These are phyloP conservation scores for Eupsittula cactorum DNA, from an alignment of 2,113 vertebrate species.

Conservation along the genomic window DNA sequence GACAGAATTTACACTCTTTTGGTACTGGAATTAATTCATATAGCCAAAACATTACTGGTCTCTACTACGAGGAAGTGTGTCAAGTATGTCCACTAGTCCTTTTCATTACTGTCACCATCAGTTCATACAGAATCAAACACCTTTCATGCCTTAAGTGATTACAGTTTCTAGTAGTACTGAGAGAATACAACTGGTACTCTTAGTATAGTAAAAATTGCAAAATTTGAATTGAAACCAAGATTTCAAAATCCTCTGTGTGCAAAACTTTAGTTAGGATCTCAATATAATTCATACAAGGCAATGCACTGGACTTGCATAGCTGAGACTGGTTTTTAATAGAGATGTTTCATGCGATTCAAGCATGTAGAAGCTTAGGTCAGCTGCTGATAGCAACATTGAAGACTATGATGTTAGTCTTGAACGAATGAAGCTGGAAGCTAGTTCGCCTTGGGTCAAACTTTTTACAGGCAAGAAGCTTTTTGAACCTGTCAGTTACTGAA, in stretches of 20 bases:
- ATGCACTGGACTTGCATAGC: neutral
- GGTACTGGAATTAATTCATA: neutral
- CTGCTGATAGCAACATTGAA: neutral
- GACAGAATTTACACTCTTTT: neutral
- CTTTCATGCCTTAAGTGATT: neutral
- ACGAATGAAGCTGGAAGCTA: neutral
- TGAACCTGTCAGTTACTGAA: neutral
- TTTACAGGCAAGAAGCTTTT: neutral
- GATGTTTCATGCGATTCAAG: neutral
- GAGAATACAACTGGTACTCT: neutral
- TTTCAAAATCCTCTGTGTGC: neutral
- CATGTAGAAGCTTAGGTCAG: neutral
- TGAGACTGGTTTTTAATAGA: neutral
- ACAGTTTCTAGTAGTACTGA: neutral
- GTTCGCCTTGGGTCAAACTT: neutral
- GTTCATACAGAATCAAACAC: neutral
- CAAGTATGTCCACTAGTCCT: neutral
- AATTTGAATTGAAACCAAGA: neutral
- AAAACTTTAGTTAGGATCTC: neutral
- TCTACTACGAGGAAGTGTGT: neutral
- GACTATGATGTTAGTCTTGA: neutral
- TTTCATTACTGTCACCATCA: neutral
- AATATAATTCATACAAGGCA: neutral
- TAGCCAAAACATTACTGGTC: neutral
- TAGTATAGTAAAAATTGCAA: neutral